Percentiles rank a stretch among this genome's conserved stretches.
phyloP scores from a whole-genome alignment of 2,888 invertebrate species.

The Euproctis similis region DNA sequence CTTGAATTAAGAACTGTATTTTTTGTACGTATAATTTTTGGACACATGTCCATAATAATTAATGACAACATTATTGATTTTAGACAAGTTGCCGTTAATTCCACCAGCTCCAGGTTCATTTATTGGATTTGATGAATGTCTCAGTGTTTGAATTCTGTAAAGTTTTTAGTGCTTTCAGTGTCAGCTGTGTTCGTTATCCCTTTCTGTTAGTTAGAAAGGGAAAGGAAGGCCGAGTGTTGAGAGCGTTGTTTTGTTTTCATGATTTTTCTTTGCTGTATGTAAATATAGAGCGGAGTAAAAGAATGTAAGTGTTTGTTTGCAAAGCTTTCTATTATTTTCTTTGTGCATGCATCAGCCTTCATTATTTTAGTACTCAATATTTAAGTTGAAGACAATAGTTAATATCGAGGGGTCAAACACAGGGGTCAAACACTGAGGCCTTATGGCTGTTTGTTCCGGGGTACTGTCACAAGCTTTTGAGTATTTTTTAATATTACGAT shows the following conservation, averaged over 20 bases:
- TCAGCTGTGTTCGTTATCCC: slow-evolving; percentile 59
- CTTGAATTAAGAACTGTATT: slow-evolving; percentile 27
- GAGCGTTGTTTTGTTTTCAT: slow-evolving; percentile 62
- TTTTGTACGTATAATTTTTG: slow-evolving; percentile 24
- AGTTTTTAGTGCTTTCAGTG: slow-evolving; percentile 71
- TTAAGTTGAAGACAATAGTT: too few species aligned
- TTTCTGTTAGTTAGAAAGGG: slow-evolving; percentile 54
- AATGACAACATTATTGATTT: slow-evolving; percentile 32
- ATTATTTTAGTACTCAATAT: neutral
- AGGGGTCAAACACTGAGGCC: too few species aligned
- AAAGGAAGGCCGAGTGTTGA: slow-evolving; percentile 55
- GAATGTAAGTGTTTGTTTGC: slow-evolving; percentile 48
- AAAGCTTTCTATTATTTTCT: slow-evolving; percentile 11
- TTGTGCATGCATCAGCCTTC: slow-evolving; percentile 7
- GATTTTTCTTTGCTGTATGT: slow-evolving; percentile 51
- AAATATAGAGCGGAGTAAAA: slow-evolving; percentile 48
- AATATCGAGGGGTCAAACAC: too few species aligned
- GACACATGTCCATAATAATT: slow-evolving; percentile 25
- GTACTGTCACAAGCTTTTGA: too few species aligned
- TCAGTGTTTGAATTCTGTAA: slow-evolving; percentile 52
- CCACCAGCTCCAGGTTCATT: slow-evolving; percentile 31
- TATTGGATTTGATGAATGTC: slow-evolving; percentile 33
- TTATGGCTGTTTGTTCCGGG: too few species aligned
- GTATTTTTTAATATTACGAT: too few species aligned
- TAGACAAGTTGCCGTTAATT: slow-evolving; percentile 29